These are phyloP conservation scores for Emydocephalus ijimae DNA, from an alignment of 2,113 vertebrate genomes.

Conservation along the genomic window DNA sequence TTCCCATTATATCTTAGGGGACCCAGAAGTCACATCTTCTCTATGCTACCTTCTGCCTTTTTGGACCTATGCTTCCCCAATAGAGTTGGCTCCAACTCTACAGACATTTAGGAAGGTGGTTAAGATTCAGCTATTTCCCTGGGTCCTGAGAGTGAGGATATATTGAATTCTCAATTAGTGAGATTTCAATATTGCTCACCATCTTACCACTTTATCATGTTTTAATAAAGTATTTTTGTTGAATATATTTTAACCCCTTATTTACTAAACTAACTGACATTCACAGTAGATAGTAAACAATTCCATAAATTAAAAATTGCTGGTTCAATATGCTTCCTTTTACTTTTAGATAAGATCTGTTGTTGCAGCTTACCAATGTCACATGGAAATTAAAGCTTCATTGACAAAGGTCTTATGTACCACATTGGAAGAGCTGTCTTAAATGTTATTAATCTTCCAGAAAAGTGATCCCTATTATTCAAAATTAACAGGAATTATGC, in stretches of 20 bases:
- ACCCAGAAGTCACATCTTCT: neutral
- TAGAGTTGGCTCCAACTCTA: neutral
- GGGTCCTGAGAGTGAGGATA: neutral
- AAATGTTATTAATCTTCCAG: neutral
- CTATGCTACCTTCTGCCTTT: neutral
- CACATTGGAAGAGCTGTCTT: neutral
- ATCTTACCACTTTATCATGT: neutral
- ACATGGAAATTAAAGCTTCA: neutral
- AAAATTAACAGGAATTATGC: neutral
- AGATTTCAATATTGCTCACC: neutral
- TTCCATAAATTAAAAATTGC: neutral
- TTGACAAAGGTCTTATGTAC: neutral
- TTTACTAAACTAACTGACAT: slow-evolving; percentile 6
- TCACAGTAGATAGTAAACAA: neutral
- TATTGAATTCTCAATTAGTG: neutral
- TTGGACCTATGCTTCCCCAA: neutral
- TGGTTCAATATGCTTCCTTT: neutral
- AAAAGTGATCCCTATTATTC: neutral
- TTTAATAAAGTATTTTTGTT: neutral
- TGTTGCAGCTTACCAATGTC: neutral
- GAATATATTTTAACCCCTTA: neutral
- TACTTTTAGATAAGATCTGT: neutral
- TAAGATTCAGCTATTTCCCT: neutral
- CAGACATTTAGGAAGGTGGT: neutral
- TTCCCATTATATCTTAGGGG: neutral